Evolutionary conservation across 2,113 vertebrate species (phyloP).

Genomic region (Dendropsophus ebraccatus): DNA sequence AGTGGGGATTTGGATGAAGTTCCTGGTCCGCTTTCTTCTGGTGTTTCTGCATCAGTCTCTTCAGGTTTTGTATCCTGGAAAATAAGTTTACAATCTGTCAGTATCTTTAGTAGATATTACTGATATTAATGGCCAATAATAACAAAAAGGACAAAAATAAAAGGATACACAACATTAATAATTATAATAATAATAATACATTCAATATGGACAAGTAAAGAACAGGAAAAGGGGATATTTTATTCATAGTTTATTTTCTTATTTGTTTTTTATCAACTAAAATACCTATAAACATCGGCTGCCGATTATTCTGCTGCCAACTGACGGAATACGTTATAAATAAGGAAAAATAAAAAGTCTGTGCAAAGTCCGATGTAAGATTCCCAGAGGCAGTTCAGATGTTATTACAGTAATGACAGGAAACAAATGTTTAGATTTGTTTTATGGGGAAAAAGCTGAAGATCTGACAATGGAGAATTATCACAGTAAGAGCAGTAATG

Average conservation of each 20-base stretch:
- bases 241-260: no score
- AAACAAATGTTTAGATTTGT: neutral
- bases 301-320: neutral
- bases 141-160: neutral
- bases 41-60: neutral
- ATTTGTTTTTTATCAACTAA: neutral
- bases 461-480: neutral
- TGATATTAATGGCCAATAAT: neutral
- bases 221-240: no score
- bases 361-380: neutral
- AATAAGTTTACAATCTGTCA: neutral
- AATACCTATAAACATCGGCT: neutral
- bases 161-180: no score
- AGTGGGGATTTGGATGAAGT: neutral
- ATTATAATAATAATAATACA: no score
- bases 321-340: neutral
- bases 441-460: neutral
- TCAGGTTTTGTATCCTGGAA: slow-evolving; percentile 61
- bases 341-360: neutral
- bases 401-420: neutral
- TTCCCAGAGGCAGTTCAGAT: neutral
- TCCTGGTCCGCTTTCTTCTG: slow-evolving; percentile 12
- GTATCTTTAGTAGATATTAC: neutral
- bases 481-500: neutral
- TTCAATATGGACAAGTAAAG: no score